These are phyloP conservation scores for Tichodroma muraria DNA, from an alignment of 2,113 vertebrate genomes.

Conservation along the genomic window DNA sequence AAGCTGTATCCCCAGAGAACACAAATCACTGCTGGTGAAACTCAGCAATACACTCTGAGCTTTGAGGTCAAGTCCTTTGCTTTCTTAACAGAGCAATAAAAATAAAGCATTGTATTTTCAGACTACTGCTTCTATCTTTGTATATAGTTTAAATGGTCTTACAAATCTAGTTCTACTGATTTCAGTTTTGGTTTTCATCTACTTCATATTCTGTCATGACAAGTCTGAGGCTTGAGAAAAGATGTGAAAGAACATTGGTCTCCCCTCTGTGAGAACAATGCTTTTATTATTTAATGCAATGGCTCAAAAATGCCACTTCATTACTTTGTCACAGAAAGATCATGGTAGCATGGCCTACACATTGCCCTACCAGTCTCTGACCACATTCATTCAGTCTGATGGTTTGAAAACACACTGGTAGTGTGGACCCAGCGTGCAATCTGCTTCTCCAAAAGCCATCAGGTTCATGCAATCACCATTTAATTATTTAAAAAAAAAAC, in stretches of 20 bases:
- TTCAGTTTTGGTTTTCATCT: neutral
- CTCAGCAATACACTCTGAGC: neutral
- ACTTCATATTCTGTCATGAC: neutral
- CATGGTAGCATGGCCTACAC: rapidly evolving
- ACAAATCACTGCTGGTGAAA: neutral
- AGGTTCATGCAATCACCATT: neutral
- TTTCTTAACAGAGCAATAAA: neutral
- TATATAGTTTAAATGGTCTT: neutral
- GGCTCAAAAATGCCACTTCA: neutral
- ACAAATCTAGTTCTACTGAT: neutral
- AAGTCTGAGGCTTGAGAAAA: neutral
- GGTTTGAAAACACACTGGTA: neutral
- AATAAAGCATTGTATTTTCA: neutral
- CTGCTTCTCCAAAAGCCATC: neutral
- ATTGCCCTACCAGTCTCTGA: neutral
- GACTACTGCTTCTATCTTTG: neutral
- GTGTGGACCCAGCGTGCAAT: neutral
- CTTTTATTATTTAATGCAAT: neutral
- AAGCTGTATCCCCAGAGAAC: neutral
- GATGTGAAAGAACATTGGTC: neutral
- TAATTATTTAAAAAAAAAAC: neutral
- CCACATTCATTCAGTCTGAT: neutral
- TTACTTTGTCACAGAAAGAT: neutral
- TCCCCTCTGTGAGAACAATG: neutral
- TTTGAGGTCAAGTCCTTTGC: neutral